Conservation (phyloP, 2,797 vertebrate genomes). For the Muraenolepis orangiensis region DNA sequence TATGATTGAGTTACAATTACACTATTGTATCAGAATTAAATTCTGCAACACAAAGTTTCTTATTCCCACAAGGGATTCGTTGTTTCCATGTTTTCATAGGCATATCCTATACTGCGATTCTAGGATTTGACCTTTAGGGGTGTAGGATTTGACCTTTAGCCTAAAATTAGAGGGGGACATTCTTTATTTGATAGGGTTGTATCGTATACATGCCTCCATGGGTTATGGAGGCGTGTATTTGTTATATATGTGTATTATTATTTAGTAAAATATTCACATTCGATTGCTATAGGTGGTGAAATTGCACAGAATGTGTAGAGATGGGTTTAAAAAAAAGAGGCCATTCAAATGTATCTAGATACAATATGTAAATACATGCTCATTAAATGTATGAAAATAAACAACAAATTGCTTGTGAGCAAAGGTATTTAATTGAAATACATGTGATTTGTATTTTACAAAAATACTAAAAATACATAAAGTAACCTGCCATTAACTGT, state of each 20-base stretch:
- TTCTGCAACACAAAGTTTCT: too few relatives aligned
- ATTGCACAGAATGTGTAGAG: constrained; percentile 14
- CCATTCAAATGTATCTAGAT: too few relatives aligned
- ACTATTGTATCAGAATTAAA: neutral
- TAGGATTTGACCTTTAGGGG: neutral
- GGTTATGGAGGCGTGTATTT: neutral
- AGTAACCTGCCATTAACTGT: too few relatives aligned
- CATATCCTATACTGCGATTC: neutral
- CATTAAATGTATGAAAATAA: too few relatives aligned
- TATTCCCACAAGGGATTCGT: neutral
- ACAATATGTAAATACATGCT: too few relatives aligned
- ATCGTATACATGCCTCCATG: neutral
- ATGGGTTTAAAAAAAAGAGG: too few relatives aligned
- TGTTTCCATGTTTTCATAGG: neutral
- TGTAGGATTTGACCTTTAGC: neutral
- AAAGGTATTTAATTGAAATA: too few relatives aligned
- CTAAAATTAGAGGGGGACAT: too few relatives aligned
- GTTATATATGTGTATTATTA: neutral
- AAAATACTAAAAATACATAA: too few relatives aligned
- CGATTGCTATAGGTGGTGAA: constrained; percentile 45
- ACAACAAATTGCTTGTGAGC: too few relatives aligned
- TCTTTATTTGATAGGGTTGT: too few relatives aligned
- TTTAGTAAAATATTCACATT: neutral
- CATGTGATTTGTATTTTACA: too few relatives aligned
- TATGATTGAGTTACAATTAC: neutral